Evolutionary conservation across 2,797 vertebrate species (phyloP), one percentile per base, ranked within the genome.

Genomic region (Gymnocypris eckloni): DNA sequence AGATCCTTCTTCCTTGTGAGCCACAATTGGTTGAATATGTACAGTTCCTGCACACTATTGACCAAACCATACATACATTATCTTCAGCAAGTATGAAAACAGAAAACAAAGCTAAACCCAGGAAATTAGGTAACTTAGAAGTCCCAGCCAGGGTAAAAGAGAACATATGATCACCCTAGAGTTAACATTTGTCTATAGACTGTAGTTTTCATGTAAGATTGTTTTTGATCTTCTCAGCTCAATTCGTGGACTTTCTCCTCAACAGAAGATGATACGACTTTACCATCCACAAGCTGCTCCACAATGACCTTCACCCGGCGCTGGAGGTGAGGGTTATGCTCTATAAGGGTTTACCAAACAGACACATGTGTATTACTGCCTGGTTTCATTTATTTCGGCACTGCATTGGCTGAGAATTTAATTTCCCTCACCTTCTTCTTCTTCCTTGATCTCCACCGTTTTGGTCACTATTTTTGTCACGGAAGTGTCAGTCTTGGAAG

Each of bases 281-380:
- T 28, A 8, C 95, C 94, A 83, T 95, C 89, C 4, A 94, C 2
- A 0, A 95, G 6, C 50, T 94, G 80, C 88, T 95, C 93, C 70
- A 90, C 81, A 4, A 94, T 94, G 87, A 89, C 87, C 91, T 86
- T 94, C 88, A 92, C 91, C 37, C 92, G 84, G 83, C 89, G 91
- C 91, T 95, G 93, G 0, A 93, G 1, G 61, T 91, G 91, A 11
- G 90, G 92, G 71, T 91, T 93, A 13, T 69, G 15, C 82, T 90
- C 95, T 95, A 85, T 41, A 79, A 59, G 20, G n/a, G 11, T 70
- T 84, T 10, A n/a, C 56, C 56, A 59, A 85, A 72, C 25, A 56
- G 4, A 75, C 28, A 77, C n/a, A 59, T 41, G 39, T 76, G 1
- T 20, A 37, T 54, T 50, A 76, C 4, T 66, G 64, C 6, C 13